phyloP scores from a whole-genome alignment of 2,113 vertebrate genomes.

The Serilophus lunatus region DNA sequence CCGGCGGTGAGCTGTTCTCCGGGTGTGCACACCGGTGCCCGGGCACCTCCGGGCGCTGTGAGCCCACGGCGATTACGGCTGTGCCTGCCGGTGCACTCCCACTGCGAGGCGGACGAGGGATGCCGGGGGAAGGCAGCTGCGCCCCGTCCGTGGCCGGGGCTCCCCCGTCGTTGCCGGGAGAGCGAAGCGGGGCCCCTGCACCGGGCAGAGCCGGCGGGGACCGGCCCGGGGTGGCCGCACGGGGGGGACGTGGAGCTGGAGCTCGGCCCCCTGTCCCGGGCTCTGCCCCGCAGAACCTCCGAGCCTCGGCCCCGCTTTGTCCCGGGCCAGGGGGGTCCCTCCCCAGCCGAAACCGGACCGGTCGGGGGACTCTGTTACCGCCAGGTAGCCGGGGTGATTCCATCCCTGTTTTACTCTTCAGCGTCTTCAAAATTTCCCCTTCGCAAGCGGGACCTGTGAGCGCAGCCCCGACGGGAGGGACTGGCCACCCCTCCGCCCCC shows the following conservation, averaged over 20 bases:
- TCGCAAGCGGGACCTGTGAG: not conserved
- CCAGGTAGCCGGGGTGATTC: no score
- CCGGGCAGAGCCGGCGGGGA: not conserved
- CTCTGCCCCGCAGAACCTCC: not conserved
- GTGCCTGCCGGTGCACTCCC: not conserved
- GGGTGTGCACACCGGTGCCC: not conserved
- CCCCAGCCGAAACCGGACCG: no score
- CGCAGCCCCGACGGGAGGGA: not conserved
- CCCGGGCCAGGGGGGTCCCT: not conserved
- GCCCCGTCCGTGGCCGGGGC: not conserved
- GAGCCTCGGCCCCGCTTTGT: not conserved
- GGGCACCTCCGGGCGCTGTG: not conserved
- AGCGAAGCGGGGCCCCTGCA: not conserved
- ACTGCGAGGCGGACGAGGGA: not conserved
- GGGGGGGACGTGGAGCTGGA: constrained; percentile 44
- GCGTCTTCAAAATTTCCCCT: not conserved
- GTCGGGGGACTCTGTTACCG: not conserved
- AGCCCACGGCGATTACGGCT: not conserved
- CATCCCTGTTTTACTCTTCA: not conserved
- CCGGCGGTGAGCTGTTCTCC: not conserved
- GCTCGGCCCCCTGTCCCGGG: not conserved
- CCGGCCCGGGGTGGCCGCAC: not conserved
- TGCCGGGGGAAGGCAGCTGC: not conserved
- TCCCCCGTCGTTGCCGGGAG: not conserved
- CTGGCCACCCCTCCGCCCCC: not conserved